Base-by-base conservation (phyloP, 2,797 vertebrate genomes). In the Sitta carolinensis region DNA sequence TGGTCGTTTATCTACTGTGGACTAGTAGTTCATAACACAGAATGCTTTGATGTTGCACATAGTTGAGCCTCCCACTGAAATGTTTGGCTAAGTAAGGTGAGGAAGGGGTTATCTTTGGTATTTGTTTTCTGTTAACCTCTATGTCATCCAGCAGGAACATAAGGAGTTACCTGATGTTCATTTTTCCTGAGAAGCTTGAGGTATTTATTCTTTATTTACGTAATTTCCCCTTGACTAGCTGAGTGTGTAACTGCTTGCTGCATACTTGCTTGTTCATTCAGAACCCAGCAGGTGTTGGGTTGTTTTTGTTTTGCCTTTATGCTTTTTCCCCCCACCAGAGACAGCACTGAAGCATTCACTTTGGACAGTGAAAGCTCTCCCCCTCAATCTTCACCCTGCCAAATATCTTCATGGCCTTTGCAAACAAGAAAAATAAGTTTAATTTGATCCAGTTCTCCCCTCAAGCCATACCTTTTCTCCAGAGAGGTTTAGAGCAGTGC, bases 381-480 rank as follows among this genome's bases (percentile, higher is more conserved):
- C 11, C 17, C 9, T 40, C 20, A 45, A 21, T 47, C 11, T 20
- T 32, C 13, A 20, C 21, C 9, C n/a, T 34, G 52, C 68, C 67
- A 90, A 74, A 14, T 84, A 77, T 6, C 57, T 93, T 61, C 7
- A 38, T 70, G 64, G 72, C 21, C 69, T 92, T 92, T 83, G 76
- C 27, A 92, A 87, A 78, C 51, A 54, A 64, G 47, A 83, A 80
- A 55, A 94, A 58, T 26, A 54, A 40, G 14, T 54, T 72, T 90
- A 68, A 91, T 81, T 58, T 78, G 80, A 78, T 84, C 58, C 73
- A 68, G 85, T 76, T 81, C 34, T 86, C 19, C 66, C 69, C 58
- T 87, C n/a, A 42, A 69, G 85, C 69, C 38, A 50, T 45, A 10
- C 36, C 87, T 89, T 78, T 50, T 80, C 45, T 91, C 27, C 73